Conservation (phyloP, 2,113 vertebrate species). For the Callionymus lyra region DNA sequence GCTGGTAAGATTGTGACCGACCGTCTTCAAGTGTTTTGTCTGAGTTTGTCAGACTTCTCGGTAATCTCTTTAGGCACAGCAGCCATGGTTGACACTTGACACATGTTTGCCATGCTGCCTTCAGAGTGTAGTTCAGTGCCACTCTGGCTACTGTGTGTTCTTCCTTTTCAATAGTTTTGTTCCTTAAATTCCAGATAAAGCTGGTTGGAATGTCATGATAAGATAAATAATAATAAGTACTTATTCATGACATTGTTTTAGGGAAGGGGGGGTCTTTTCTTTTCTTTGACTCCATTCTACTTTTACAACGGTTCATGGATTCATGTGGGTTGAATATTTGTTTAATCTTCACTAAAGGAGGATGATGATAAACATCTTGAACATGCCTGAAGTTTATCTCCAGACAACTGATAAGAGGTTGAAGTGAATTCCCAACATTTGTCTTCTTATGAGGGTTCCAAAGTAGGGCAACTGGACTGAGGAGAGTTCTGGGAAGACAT, state of each 20-base stretch:
- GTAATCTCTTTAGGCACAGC: slow-evolving; percentile 15
- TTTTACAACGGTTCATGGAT: too few species aligned
- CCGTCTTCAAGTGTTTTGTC: too few species aligned
- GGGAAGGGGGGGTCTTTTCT: too few species aligned
- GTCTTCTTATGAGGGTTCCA: too few species aligned
- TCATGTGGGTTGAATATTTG: not conserved
- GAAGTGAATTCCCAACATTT: too few species aligned
- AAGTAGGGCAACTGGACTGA: too few species aligned
- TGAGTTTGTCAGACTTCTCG: not conserved
- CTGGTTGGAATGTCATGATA: slow-evolving; percentile 50
- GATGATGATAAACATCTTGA: too few species aligned
- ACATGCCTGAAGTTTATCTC: too few species aligned
- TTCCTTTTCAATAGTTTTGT: slow-evolving; percentile 38
- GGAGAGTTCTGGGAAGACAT: too few species aligned
- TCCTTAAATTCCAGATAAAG: slow-evolving; percentile 50
- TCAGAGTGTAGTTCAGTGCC: slow-evolving; percentile 12
- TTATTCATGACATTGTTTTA: slow-evolving; percentile 42
- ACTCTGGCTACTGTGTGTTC: slow-evolving; percentile 1
- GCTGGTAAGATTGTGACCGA: slow-evolving; percentile 39
- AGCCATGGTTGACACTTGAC: slow-evolving; percentile 7
- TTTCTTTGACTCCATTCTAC: too few species aligned
- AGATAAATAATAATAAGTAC: slow-evolving; percentile 56
- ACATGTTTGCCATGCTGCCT: slow-evolving; percentile 4
- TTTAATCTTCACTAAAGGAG: too few species aligned
- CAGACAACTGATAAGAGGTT: too few species aligned